Conservation (phyloP, 2,113 vertebrate genomes). For the Stegastes partitus region DNA sequence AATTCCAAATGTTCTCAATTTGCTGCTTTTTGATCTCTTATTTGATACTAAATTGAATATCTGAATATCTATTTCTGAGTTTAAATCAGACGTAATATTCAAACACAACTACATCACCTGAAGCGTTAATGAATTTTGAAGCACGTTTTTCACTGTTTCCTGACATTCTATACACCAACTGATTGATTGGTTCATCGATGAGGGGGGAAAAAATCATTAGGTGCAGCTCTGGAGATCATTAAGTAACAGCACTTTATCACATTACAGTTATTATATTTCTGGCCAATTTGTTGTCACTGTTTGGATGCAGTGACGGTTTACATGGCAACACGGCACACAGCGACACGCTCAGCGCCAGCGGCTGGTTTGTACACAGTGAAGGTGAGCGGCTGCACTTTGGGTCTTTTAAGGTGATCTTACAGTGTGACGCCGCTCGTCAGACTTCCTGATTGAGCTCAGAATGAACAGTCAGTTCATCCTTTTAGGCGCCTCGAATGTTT, state of each 20-base stretch:
- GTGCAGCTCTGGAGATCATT: background rate
- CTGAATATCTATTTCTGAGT: no score
- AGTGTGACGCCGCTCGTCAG: background rate
- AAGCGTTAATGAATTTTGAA: no score
- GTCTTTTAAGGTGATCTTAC: conserved; percentile 18
- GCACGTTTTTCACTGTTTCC: no score
- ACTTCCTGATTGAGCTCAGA: background rate
- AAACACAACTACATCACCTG: no score
- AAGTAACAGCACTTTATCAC: background rate
- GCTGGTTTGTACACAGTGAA: no score
- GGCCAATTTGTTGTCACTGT: background rate
- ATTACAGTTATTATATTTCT: background rate
- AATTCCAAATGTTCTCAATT: no score
- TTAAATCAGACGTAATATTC: no score
- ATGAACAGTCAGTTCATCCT: conserved; percentile 3
- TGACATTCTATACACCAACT: no score
- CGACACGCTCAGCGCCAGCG: background rate
- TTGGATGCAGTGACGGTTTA: background rate
- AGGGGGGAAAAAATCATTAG: accelerated
- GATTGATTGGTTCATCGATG: background rate
- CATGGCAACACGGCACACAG: background rate
- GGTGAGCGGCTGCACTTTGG: background rate
- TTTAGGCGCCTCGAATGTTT: no score
- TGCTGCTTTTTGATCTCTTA: no score
- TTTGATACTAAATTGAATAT: no score